Base-by-base conservation (phyloP, 2,113 vertebrate genomes). In the Tamias sibiricus region DNA sequence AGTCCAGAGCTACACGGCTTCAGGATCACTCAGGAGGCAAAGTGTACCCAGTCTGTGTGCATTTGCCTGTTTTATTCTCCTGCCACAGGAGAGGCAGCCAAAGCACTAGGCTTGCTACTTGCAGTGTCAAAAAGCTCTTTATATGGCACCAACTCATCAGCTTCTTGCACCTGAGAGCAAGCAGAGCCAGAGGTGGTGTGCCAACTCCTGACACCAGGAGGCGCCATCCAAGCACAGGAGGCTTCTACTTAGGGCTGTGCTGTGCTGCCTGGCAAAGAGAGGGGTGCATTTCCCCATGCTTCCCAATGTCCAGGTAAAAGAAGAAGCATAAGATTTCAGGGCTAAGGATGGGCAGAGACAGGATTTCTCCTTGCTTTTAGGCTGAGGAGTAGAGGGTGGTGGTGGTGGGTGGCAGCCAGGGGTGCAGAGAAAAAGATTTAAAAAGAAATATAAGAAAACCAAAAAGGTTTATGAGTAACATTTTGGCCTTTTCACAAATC, bases 381-480 rank as follows among this genome's bases (percentile, higher is more conserved):
- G 49, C 32, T 35, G 54, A 59, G 59, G 13, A 30, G 52, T 40
- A 28, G 17, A 49, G 16, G 19, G 54, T 35, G 13, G 32, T 49
- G 8, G 30, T 30, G 8, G 26, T 16, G 0, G 19, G 57, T 49
- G 4, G 66, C 1, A 87, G 40, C 47, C 44, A 28, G 47, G 22
- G 35, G 81, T 52, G 6, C 66, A 44, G 52, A 87, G 79, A 82
- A 90, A 57, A 59, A 90, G 57, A 64, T 10, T n/a, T 10, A 30
- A 28, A 54, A 52, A 77, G 37, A 93, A 72, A 47, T 30, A 22
- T 13, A 26, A 74, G 57, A 42, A 84, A 77, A 22, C 8, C 24
- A 49, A 84, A 66, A 84, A 35, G 40, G 69, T 76, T 87, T 82
- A 64, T 82, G 94, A 90, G 69, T 72, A 90, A 49, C 28, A 42